phyloP scores from a whole-genome alignment of 2,888 invertebrate genomes.

The Reticulitermes lucifugus region DNA sequence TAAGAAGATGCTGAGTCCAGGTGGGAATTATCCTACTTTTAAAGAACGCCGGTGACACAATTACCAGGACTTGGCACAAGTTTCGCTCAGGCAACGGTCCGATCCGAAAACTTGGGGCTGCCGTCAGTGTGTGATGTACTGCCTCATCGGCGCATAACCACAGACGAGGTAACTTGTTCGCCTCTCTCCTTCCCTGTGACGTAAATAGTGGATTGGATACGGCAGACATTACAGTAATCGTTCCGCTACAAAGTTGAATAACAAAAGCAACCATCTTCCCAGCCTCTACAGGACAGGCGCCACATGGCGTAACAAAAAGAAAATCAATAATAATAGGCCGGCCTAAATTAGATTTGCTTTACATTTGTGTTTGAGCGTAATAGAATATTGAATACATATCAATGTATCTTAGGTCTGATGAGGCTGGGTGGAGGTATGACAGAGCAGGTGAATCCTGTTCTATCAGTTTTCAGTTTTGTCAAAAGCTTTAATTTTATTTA shows the following conservation, averaged over 20 bases:
- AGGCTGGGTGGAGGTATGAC: background rate
- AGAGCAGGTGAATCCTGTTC: background rate
- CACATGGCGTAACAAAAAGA: background rate
- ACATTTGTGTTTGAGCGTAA: background rate
- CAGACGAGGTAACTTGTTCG: background rate
- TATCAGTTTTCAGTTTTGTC: background rate
- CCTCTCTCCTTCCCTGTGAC: background rate
- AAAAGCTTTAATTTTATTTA: conserved; percentile 26
- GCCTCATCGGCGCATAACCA: background rate
- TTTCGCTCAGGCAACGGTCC: background rate
- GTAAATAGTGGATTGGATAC: background rate
- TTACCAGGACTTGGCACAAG: background rate
- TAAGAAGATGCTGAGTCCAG: conserved; percentile 5
- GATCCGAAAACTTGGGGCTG: background rate
- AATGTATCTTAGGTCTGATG: background rate
- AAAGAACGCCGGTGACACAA: conserved; percentile 23
- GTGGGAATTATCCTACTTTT: conserved; percentile 18
- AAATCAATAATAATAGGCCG: conserved; percentile 9
- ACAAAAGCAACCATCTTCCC: background rate
- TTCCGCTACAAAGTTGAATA: background rate
- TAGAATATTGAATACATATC: conserved; percentile 17
- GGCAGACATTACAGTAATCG: no score
- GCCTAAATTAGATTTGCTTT: background rate
- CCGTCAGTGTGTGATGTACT: background rate
- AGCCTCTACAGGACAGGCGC: conserved; percentile 3